Evolutionary conservation across 2,797 vertebrate genomes (phyloP).

Genomic region (Mus minutoides): DNA sequence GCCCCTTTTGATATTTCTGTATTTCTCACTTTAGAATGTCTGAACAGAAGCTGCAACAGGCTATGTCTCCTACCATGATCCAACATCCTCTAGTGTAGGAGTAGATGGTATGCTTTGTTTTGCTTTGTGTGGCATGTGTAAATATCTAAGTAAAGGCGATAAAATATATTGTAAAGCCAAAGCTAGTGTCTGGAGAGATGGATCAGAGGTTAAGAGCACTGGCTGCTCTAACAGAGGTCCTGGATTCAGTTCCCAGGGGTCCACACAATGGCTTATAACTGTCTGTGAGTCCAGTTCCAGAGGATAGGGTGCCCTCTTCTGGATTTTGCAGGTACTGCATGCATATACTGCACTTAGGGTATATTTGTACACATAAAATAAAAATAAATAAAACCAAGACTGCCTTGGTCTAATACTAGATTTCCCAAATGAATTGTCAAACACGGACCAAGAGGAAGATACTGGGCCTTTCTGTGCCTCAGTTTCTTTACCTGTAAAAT

Average conservation of each 20-base stretch:
- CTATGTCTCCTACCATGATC: not conserved
- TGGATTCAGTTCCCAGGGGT: not conserved
- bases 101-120: not conserved
- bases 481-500: not conserved
- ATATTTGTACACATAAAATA: not conserved
- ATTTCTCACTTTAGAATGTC: conserved; percentile 2
- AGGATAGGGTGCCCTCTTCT: not conserved
- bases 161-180: not conserved
- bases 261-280: not conserved
- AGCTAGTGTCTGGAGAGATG: not conserved
- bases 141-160: not conserved
- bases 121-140: conserved; percentile 3
- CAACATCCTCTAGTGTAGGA: not conserved
- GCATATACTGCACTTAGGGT: not conserved
- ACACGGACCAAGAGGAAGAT: not conserved
- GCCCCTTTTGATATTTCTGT: not conserved
- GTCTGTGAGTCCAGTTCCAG: not conserved
- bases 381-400: not conserved
- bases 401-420: not conserved
- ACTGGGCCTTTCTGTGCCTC: not conserved
- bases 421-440: conserved; percentile 38
- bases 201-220: not conserved
- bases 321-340: not conserved
- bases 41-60: not conserved
- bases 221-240: not conserved